Conservation (phyloP, 2,888 invertebrate species). For the Heliconius hortense region DNA sequence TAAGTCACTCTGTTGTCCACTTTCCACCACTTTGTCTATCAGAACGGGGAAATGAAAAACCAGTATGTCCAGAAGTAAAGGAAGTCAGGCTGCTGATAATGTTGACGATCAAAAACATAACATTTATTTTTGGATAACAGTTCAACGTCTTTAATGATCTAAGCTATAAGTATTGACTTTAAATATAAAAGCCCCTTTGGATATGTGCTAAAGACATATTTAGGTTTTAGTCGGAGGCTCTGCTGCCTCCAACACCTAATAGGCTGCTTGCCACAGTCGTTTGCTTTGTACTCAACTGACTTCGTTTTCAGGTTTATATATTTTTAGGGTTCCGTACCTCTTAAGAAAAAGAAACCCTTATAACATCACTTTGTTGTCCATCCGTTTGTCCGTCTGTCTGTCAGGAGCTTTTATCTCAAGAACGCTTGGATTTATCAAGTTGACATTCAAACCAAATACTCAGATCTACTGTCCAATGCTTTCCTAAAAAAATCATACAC, state of each 20-base stretch:
- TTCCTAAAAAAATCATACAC: too few relatives aligned
- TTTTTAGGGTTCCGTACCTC: not conserved
- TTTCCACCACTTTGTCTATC: too few relatives aligned
- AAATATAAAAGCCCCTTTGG: not conserved
- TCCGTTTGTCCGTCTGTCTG: not conserved
- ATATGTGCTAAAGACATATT: not conserved
- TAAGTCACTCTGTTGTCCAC: too few relatives aligned
- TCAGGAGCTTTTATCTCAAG: too few relatives aligned
- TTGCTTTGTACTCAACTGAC: constrained; percentile 6
- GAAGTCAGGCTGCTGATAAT: too few relatives aligned
- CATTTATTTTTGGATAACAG: not conserved
- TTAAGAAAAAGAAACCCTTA: not conserved
- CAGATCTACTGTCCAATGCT: too few relatives aligned
- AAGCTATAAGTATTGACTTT: not conserved
- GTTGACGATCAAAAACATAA: too few relatives aligned
- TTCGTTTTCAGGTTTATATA: not conserved
- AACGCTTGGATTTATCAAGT: too few relatives aligned
- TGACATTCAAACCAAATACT: too few relatives aligned
- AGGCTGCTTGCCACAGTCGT: constrained; percentile 18
- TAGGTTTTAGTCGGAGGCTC: constrained; percentile 4
- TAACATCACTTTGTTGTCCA: not conserved
- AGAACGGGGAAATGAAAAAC: too few relatives aligned
- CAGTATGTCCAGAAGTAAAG: too few relatives aligned
- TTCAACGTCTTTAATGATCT: not conserved
- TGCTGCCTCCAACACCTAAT: constrained; percentile 20